Conservation (phyloP, 2,888 invertebrate genomes). For the Drosophila dives region DNA sequence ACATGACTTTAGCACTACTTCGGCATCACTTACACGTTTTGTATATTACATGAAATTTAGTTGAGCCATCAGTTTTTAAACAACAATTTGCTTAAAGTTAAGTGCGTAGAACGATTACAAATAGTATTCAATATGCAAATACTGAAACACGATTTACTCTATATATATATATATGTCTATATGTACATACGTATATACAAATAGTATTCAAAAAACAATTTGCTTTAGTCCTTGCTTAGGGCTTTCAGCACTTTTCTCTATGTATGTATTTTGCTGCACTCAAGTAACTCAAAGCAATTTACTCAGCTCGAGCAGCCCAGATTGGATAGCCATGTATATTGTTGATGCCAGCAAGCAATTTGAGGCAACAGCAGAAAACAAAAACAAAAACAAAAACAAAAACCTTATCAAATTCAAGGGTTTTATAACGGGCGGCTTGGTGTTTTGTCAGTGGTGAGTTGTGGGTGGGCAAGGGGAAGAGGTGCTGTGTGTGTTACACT, state of each 20-base stretch:
- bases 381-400: conserved; percentile 56
- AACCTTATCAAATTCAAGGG: conserved; percentile 64
- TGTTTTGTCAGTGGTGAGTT: background rate
- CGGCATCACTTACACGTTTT: background rate
- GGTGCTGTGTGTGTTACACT: conserved; percentile 6
- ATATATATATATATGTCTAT: conserved; percentile 4
- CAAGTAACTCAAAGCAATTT: conserved; percentile 64
- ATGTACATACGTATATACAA: conserved; percentile 13
- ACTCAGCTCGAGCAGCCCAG: conserved; percentile 8
- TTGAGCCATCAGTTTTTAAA: background rate
- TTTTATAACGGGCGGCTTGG: background rate
- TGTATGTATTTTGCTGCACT: conserved; percentile 53
- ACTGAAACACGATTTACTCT: conserved; percentile 12
- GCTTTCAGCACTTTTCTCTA: conserved; percentile 16
- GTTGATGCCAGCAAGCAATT: conserved; percentile 22
- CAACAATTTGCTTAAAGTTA: background rate
- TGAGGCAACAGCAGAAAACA: conserved; percentile 28
- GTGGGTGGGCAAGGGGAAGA: background rate
- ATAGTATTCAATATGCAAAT: conserved; percentile 2
- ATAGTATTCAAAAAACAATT: conserved; percentile 21
- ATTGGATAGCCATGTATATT: conserved; percentile 10
- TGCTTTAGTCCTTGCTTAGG: conserved; percentile 8
- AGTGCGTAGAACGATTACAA: background rate
- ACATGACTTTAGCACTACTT: conserved; percentile 22
- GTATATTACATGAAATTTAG: background rate